These are phyloP conservation scores for Bombus soroeensis DNA, from an alignment of 1,140 invertebrate genomes.

Conservation along the genomic window DNA sequence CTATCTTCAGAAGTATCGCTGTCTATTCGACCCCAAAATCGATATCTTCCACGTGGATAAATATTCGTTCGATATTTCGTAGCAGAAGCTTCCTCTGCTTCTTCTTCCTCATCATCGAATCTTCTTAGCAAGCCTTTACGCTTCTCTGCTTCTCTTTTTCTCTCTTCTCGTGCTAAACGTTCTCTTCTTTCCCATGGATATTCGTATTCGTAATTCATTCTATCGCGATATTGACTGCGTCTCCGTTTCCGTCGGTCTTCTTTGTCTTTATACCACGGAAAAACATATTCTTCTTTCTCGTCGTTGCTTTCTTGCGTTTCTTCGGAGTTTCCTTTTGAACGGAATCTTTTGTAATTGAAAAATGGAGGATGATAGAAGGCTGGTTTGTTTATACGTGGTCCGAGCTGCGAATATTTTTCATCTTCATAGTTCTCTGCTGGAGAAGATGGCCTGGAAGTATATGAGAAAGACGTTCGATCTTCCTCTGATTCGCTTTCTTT, in stretches of 20 bases:
- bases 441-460: conserved; percentile 70
- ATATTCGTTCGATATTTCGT: conserved; percentile 27
- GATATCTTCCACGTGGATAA: conserved; percentile 63
- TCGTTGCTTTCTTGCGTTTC: conserved; percentile 51
- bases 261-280: conserved; percentile 71
- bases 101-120: conserved; percentile 50
- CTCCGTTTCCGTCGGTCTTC: conserved; percentile 39
- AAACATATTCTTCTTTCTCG: conserved; percentile 69
- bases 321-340: conserved; percentile 44
- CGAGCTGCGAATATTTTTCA: conserved; percentile 71
- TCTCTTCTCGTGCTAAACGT: conserved; percentile 59
- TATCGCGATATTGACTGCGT: conserved; percentile 3
- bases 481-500: conserved; percentile 36
- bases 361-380: conserved; percentile 76
- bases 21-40: conserved; percentile 21
- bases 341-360: conserved; percentile 49
- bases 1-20: conserved; percentile 2
- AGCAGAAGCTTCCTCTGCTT: conserved; percentile 34
- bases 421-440: conserved; percentile 76
- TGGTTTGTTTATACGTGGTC: conserved; percentile 76
- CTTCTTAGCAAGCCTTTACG: neutral
- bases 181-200: conserved; percentile 76
- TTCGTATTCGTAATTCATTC: conserved; percentile 57
- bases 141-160: conserved; percentile 33
- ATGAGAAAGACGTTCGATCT: conserved; percentile 56